Percentiles rank a stretch among this genome's conserved stretches.
These are phyloP conservation scores for Drosophila nikananu DNA, from an alignment of 1,140 invertebrate species.

Conservation along the genomic window DNA sequence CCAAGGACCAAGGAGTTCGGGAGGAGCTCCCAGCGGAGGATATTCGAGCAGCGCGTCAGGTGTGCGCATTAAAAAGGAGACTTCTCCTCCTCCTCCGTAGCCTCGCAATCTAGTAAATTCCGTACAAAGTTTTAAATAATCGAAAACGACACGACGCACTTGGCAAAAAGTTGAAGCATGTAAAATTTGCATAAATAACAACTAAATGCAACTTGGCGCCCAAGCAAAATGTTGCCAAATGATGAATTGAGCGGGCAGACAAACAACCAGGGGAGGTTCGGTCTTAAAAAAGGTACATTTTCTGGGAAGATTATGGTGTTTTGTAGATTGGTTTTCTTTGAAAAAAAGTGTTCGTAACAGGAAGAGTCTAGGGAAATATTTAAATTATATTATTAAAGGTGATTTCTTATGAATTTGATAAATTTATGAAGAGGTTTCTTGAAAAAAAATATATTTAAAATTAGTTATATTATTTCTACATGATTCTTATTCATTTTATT, in stretches of 20 bases:
- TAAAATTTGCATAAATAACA: conserved; percentile 84
- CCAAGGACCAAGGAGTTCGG: conserved; percentile 50
- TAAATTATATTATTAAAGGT: no score
- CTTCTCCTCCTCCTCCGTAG: background rate
- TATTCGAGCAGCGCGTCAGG: conserved; percentile 79
- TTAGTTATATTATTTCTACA: no score
- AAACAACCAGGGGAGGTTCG: background rate
- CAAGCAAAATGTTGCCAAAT: conserved; percentile 72
- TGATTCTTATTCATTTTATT: no score
- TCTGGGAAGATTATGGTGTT: conserved; percentile 1
- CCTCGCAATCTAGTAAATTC: conserved; percentile 58
- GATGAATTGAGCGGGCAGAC: conserved; percentile 61
- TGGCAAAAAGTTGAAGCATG: conserved; percentile 81
- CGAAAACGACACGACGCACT: conserved; percentile 82
- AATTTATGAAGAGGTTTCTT: background rate
- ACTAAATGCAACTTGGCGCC: conserved; percentile 82
- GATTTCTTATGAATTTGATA: background rate
- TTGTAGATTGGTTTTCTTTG: background rate
- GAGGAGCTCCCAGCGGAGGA: conserved; percentile 46
- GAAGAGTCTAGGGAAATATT: background rate
- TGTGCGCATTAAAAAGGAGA: conserved; percentile 78
- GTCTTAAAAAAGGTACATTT: background rate
- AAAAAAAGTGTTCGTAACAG: background rate
- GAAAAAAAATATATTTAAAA: no score
- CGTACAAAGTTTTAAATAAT: conserved; percentile 81